phyloP scores from a whole-genome alignment of 2,113 vertebrate genomes.

The Dasyprocta punctata region DNA sequence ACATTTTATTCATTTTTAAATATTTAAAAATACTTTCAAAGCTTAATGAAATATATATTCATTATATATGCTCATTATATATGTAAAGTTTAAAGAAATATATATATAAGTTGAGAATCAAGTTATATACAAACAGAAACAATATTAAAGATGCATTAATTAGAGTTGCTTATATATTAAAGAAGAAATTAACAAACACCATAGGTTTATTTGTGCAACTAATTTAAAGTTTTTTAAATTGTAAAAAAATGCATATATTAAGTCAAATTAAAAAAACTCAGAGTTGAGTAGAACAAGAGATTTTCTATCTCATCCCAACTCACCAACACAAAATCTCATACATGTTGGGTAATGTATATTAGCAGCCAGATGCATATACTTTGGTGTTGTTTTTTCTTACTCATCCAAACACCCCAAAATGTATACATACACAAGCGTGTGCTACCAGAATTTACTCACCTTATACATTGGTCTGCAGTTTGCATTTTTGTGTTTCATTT shows the following conservation, averaged over 20 bases:
- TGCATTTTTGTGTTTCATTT: not conserved
- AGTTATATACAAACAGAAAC: not conserved
- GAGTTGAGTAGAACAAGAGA: not conserved
- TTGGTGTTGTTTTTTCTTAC: not conserved
- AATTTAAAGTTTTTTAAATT: conserved; percentile 1
- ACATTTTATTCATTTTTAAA: not conserved
- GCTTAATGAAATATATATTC: not conserved
- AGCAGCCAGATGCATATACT: not conserved
- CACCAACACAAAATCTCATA: not conserved
- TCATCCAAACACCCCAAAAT: not conserved
- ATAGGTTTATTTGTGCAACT: not conserved
- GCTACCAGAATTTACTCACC: not conserved
- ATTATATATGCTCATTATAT: not conserved
- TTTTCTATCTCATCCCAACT: not conserved
- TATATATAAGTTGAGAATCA: not conserved
- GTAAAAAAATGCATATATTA: not conserved
- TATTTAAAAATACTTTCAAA: not conserved
- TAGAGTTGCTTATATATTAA: not conserved
- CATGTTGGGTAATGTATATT: not conserved
- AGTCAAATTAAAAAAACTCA: conserved; percentile 37
- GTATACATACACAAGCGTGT: not conserved
- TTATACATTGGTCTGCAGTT: not conserved
- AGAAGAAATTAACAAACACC: conserved; percentile 14
- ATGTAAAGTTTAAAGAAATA: not conserved
- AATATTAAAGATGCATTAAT: not conserved